phyloP scores from a whole-genome alignment of 2,797 vertebrate genomes.

The Capromys pilorides region DNA sequence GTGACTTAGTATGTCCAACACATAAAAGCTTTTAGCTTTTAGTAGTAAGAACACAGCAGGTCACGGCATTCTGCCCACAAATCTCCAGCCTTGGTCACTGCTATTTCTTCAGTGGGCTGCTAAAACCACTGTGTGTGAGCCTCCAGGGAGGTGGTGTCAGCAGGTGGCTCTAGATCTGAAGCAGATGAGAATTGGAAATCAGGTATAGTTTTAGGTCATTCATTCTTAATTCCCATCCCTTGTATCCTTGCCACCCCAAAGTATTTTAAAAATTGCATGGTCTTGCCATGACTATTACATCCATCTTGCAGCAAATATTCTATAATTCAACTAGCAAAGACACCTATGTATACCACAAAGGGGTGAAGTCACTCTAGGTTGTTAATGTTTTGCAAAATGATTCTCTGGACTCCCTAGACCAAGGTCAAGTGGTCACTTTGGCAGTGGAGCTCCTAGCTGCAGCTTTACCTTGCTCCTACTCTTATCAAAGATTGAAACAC shows the following conservation, averaged over 20 bases:
- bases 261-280: not conserved
- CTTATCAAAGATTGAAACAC: constrained; percentile 65
- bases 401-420: not conserved
- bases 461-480: constrained; percentile 56
- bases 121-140: not conserved
- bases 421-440: not conserved
- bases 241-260: not conserved
- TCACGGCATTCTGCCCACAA: not conserved
- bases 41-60: not conserved
- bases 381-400: constrained; percentile 53
- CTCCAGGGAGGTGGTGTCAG: not conserved
- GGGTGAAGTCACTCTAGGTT: not conserved
- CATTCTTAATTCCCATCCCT: not conserved
- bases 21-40: not conserved
- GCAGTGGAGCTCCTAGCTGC: not conserved
- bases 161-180: not conserved
- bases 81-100: not conserved
- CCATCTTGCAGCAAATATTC: not conserved
- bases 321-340: constrained; percentile 23
- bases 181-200: not conserved
- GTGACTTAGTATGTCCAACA: not conserved
- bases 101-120: not conserved
- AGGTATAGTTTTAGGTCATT: not conserved
- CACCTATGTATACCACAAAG: not conserved
- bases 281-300: not conserved